Evolutionary conservation across 2,888 invertebrate genomes (phyloP).

Genomic region (Hydropsyche betteni): DNA sequence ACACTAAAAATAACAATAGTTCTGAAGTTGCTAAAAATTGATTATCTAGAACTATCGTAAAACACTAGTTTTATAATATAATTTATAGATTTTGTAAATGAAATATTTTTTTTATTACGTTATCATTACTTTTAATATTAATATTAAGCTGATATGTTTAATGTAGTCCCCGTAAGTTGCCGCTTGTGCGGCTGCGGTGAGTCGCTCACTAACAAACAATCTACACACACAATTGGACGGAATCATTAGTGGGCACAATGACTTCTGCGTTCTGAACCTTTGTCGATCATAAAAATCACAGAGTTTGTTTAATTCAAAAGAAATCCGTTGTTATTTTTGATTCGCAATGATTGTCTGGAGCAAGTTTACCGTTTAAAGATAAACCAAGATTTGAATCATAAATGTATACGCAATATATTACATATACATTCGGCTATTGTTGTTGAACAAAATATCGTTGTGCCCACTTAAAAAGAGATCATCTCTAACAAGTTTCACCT

Average conservation of each 20-base stretch:
- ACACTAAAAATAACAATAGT: slow-evolving; percentile 38
- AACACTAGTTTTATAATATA: slow-evolving; percentile 49
- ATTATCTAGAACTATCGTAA: slow-evolving; percentile 50
- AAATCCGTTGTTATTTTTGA: slow-evolving; percentile 8
- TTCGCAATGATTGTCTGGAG: slow-evolving; percentile 46
- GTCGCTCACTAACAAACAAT: slow-evolving; percentile 68
- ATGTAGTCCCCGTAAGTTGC: slow-evolving; percentile 71
- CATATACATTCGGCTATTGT: not conserved
- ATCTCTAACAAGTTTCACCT: slow-evolving; percentile 51
- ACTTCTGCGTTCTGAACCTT: not conserved
- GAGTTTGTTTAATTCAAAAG: not conserved
- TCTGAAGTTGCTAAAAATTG: slow-evolving; percentile 49
- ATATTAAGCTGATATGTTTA: slow-evolving; percentile 78
- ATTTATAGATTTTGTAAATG: slow-evolving; percentile 59
- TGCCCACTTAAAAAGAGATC: slow-evolving; percentile 52
- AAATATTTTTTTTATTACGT: slow-evolving; percentile 68
- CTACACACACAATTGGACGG: slow-evolving; percentile 66
- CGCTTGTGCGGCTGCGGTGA: slow-evolving; percentile 62
- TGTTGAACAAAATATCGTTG: slow-evolving; percentile 22
- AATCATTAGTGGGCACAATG: slow-evolving; percentile 63
- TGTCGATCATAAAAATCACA: not conserved
- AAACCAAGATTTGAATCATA: not conserved
- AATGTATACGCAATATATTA: not conserved
- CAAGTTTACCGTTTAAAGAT: not conserved
- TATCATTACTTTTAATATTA: slow-evolving; percentile 58